Percentiles rank a stretch among this genome's conserved stretches.
phyloP scores from a whole-genome alignment of 2,888 invertebrate species.

The Hesperia comma region DNA sequence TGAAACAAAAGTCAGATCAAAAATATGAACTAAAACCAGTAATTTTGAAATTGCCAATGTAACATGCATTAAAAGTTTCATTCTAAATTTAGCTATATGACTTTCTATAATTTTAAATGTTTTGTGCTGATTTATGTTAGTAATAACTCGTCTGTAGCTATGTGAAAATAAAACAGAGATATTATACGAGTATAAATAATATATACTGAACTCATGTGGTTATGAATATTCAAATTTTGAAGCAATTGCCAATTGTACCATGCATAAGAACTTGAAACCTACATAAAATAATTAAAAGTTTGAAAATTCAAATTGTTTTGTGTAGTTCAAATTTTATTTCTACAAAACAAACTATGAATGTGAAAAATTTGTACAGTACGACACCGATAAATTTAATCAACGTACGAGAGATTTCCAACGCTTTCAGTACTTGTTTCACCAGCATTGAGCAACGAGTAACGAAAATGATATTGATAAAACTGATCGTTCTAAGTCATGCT shows the following conservation, averaged over 20 bases:
- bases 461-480: not conserved
- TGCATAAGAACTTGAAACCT: constrained; percentile 21
- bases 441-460: constrained; percentile 12
- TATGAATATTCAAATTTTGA: constrained; percentile 34
- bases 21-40: not conserved
- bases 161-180: not conserved
- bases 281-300: constrained; percentile 19
- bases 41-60: too few relatives aligned
- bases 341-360: constrained; percentile 46
- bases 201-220: constrained; percentile 15
- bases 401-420: constrained; percentile 54
- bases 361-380: constrained; percentile 38
- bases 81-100: not conserved
- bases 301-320: constrained; percentile 8
- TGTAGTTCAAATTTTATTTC: constrained; percentile 15
- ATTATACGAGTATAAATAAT: too few relatives aligned
- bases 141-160: not conserved
- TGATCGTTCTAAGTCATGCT: not conserved
- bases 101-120: too few relatives aligned
- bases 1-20: not conserved
- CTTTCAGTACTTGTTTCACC: constrained; percentile 36
- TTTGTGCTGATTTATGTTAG: not conserved
- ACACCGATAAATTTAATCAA: constrained; percentile 64
- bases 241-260: constrained; percentile 32
- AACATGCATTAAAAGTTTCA: not conserved